These are phyloP conservation scores for Agrotis exclamationis DNA, from an alignment of 2,888 invertebrate species.

Conservation along the genomic window DNA sequence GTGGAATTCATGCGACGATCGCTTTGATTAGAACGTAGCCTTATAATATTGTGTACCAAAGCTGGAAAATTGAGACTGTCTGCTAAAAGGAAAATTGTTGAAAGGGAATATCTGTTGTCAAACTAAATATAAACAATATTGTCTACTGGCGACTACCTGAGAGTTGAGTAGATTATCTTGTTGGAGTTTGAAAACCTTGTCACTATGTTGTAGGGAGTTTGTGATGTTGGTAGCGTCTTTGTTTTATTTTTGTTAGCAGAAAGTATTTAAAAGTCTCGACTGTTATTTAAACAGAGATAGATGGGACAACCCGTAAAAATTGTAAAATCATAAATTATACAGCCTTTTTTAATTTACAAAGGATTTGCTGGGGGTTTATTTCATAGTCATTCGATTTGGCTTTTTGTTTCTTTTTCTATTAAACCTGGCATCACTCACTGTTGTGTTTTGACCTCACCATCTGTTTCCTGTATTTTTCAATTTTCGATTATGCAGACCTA, in stretches of 20 bases:
- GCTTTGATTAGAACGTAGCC: not conserved
- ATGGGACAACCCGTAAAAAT: no score
- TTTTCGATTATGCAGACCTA: not conserved
- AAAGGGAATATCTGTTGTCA: conserved; percentile 16
- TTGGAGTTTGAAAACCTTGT: conserved; percentile 32
- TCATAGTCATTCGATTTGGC: no score
- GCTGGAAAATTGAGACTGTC: conserved; percentile 22
- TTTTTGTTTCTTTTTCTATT: no score
- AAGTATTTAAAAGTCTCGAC: not conserved
- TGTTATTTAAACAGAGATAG: not conserved
- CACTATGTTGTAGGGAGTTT: conserved; percentile 10
- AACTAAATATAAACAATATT: conserved; percentile 40
- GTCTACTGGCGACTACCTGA: conserved; percentile 35
- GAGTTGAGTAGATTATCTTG: conserved; percentile 26
- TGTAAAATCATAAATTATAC: no score
- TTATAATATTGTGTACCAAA: conserved; percentile 12
- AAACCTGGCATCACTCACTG: no score
- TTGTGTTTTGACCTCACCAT: no score
- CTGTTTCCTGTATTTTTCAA: not conserved
- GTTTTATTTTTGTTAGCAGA: not conserved
- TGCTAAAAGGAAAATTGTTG: conserved; percentile 16
- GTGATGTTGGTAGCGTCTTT: not conserved
- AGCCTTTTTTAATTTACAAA: no score
- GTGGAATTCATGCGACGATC: not conserved
- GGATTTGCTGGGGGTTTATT: no score